Evolutionary conservation across 1,140 invertebrate genomes (phyloP), one percentile per base, ranked within the genome.

Genomic region (Phortica variegata): DNA sequence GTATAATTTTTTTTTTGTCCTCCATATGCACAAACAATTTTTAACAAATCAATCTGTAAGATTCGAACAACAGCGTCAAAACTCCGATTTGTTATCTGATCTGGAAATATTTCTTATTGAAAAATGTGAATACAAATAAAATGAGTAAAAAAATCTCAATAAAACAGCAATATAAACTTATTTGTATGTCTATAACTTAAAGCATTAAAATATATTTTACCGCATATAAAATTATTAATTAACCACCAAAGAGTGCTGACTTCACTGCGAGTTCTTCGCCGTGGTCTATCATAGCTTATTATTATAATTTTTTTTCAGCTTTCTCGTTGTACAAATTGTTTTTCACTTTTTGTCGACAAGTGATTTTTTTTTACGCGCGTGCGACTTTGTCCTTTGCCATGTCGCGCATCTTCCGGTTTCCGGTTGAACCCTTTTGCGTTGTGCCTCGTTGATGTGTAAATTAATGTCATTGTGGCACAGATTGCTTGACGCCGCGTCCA

Each of bases 361-460:
- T 39, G 36, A 60, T 52, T 62, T 62, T 66, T 68, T 68, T 61
- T 65, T 50, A 55, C 48, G 41, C 47, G 60, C 54, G 66, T 60
- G 49, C 49, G 56, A 62, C 49, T 55, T 57, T 49, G 48, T 45
- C 49, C 40, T 41, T 29, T 6, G 55, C 55, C 32, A 56, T 49
- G 55, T 49, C 58, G 43, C 55, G 45, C 48, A 52, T 50, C 46
- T 55, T 62, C 63, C 59, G 59, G 59, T 61, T 60, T 57, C 47
- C 55, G 58, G 2, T 38, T 18, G 4, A 17, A 20, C 39, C 29
- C 36, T 38, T 61, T 56, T n/a, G n/a, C n/a, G 8, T 34, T 58
- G 47, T 54, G 63, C 63, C 60, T 58, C 63, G 63, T 51, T 68
- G 63, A 68, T 68, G 63, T 68, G 63, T 69, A 68, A 68, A 68